Percentiles rank a stretch among this genome's conserved stretches.
Conservation (phyloP, 1,140 invertebrate species). For the Cyphomyrmex costatus region DNA sequence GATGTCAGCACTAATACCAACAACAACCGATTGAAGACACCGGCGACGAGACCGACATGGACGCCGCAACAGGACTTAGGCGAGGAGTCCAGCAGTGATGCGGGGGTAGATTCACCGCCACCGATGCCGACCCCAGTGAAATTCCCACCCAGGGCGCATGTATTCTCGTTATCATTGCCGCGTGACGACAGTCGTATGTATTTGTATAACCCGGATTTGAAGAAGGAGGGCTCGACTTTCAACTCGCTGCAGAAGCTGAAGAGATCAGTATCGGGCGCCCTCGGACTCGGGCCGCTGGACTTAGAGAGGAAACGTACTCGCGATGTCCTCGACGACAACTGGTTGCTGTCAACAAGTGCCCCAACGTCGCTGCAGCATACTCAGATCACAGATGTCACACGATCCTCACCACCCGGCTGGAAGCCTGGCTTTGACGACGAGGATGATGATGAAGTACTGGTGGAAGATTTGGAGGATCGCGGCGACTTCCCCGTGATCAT, state of each 20-base stretch:
- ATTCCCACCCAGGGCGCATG: slow-evolving; percentile 89
- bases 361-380: slow-evolving; percentile 92
- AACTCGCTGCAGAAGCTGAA: slow-evolving; percentile 90
- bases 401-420: slow-evolving; percentile 75
- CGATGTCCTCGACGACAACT: slow-evolving; percentile 88
- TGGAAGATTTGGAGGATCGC: slow-evolving; percentile 75
- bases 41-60: slow-evolving; percentile 87
- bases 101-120: slow-evolving; percentile 86
- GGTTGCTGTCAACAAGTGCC: slow-evolving; percentile 92
- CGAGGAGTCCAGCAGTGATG: slow-evolving; percentile 90
- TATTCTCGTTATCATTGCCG: slow-evolving; percentile 92
- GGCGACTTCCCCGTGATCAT: slow-evolving; percentile 81
- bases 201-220: slow-evolving; percentile 87
- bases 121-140: slow-evolving; percentile 85
- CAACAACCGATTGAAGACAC: slow-evolving; percentile 73
- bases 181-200: slow-evolving; percentile 88
- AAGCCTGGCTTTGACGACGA: slow-evolving; percentile 75
- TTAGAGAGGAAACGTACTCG: slow-evolving; percentile 72
- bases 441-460: slow-evolving; percentile 78
- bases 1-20: slow-evolving; percentile 76
- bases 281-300: slow-evolving; percentile 83
- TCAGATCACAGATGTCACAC: slow-evolving; percentile 71
- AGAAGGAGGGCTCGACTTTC: slow-evolving; percentile 87
- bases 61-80: slow-evolving; percentile 93
- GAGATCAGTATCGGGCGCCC: slow-evolving; percentile 90